These are phyloP conservation scores for Glaucomys volans DNA, from an alignment of 2,113 vertebrate genomes.

Conservation along the genomic window DNA sequence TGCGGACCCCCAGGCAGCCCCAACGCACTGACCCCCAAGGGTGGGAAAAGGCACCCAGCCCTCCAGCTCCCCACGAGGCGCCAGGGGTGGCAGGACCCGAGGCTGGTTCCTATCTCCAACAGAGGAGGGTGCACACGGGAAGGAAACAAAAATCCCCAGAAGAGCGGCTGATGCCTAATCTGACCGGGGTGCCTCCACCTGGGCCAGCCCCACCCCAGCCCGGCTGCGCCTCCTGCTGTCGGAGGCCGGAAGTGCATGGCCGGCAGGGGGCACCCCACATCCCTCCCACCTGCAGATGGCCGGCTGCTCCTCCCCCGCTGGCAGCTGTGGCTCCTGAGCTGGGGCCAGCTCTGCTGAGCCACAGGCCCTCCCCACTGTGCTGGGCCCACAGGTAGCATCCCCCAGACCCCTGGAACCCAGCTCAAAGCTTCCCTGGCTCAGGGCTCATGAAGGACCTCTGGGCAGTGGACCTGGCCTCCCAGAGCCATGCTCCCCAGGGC, in stretches of 20 bases:
- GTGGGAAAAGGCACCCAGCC: not conserved
- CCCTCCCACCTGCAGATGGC: too few relatives aligned
- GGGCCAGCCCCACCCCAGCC: not conserved
- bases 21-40: too few relatives aligned
- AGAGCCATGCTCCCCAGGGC: rapidly evolving
- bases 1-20: too few relatives aligned
- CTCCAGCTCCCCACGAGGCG: not conserved
- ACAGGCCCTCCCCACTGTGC: too few relatives aligned
- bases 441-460: not conserved
- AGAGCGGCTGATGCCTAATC: not conserved
- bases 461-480: too few relatives aligned
- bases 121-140: not conserved
- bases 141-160: not conserved
- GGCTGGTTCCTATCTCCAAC: too few relatives aligned
- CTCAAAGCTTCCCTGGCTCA: not conserved
- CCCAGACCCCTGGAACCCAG: not conserved
- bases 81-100: rapidly evolving
- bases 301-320: too few relatives aligned
- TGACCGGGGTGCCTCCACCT: too few relatives aligned
- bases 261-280: too few relatives aligned
- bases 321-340: too few relatives aligned
- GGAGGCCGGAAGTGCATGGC: not conserved
- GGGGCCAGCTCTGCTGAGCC: rapidly evolving
- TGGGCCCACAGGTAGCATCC: not conserved
- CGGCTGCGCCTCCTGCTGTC: not conserved